Conservation (phyloP, 1,140 invertebrate genomes). For the Nephotettix cincticeps region DNA sequence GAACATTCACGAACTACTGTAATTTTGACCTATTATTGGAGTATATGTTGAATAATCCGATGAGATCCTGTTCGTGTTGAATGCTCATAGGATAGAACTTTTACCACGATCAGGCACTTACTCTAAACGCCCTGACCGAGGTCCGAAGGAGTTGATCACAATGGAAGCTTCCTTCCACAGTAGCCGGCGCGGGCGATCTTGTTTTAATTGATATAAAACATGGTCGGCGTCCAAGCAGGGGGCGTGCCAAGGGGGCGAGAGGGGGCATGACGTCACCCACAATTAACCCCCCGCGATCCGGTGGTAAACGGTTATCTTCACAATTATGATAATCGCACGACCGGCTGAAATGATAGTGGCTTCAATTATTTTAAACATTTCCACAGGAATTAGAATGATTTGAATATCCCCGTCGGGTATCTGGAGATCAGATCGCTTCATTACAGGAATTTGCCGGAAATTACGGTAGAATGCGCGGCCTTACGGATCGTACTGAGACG, state of each 20-base stretch:
- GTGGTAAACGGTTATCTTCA: constrained; percentile 3
- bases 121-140: too few relatives aligned
- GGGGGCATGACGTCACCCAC: not conserved
- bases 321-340: constrained; percentile 22
- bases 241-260: not conserved
- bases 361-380: constrained; percentile 29
- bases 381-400: constrained; percentile 27
- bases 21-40: too few relatives aligned
- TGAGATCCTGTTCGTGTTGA: too few relatives aligned
- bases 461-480: constrained; percentile 2
- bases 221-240: not conserved
- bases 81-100: too few relatives aligned
- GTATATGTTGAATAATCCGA: too few relatives aligned
- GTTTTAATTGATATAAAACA: constrained; percentile 17
- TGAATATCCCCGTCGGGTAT: constrained; percentile 20
- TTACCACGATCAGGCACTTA: too few relatives aligned
- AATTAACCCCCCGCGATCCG: not conserved
- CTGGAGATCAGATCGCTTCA: constrained; percentile 26
- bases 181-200: not conserved
- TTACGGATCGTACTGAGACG: not conserved
- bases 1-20: too few relatives aligned
- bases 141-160: too few relatives aligned
- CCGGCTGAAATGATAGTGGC: constrained; percentile 22
- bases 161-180: not conserved
- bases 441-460: constrained; percentile 25